Evolutionary conservation across 2,888 invertebrate genomes (phyloP), one percentile per base, ranked within the genome.

Genomic region (Busseola fusca): DNA sequence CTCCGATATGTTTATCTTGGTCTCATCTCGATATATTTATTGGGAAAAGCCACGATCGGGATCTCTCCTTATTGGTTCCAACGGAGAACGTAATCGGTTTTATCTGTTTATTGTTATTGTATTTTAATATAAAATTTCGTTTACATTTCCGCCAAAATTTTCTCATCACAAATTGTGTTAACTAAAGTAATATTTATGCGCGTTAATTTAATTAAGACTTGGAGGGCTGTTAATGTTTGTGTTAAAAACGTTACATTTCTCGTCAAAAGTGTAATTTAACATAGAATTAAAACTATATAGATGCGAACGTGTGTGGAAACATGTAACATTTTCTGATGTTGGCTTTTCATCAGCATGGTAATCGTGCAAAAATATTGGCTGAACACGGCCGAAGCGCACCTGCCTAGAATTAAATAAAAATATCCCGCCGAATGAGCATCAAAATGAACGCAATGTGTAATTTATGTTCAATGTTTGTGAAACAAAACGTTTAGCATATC

Each of bases 341-440:
- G 93, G 93, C 94, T 92, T 95, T 95, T 94, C 95, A 95, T 95
- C 94, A 95, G 92, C 92, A 95, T 95, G 94, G 90, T 94, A 95
- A 95, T 95, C 94, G 94, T 93, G 90, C 90, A 94, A 95, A 94
- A 95, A 95, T 94, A 95, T 94, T 92, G 93, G 90, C 86, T 86
- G 91, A 87, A 92, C 91, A 90, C 89, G 89, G 89, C 89, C 89
- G 87, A 86, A 86, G 87, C 90, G 89, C 92, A 93, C 93, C 94
- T 93, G 94, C 90, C 92, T 93, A 90, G 94, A 94, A 95, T 95
- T 94, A 94, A 95, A 95, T 95, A 95, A 94, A 95, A 95, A 95
- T 95, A 95, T 92, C 91, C 89, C 89, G 81, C 82, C 86, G 88
- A 91, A 89, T 89, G 89, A 88, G 86, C 90, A 87, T 84, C 89